Base-by-base conservation (phyloP, 2,888 invertebrate species). In the Tipula lateralis region DNA sequence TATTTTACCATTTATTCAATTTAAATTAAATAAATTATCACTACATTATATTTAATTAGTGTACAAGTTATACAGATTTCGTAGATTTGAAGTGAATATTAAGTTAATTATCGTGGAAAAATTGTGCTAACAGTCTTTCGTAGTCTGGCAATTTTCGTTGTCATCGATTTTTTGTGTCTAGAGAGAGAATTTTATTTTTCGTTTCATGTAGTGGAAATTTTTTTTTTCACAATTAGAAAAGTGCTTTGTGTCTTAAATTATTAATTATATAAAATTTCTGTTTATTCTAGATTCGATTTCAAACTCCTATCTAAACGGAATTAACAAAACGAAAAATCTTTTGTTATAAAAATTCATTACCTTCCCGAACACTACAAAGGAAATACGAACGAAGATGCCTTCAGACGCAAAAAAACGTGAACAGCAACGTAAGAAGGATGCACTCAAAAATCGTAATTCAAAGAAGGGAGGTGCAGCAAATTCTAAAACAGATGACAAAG, bases 351-450 rank as follows among this genome's bases (percentile, higher is more conserved):
- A 44, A 66, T 66, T 66, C 24, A 66, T 24, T 24, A 66, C 66
- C 24, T 66, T 9, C 66, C 19, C 16, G 16, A 50, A 50, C 16
- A n/a, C 39, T 2, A 50, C 44, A 50, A 50, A 50, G 44, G 16
- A 50, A 50, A 50, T 16, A 50, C n/a, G 16, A 81, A 16, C n/a
- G n/a, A 85, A 36, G 82, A 99, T 99, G 99, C 99, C 99, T 90
- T 99, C 99, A 88, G 99, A 99, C 91, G 95, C 98, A 39, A 99
- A 99, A 91, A 99, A 99, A 93, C 97, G 97, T 89, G 96, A 98
- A 90, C 97, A 97, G 89, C 97, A 97, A 89, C 97, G 97, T 91
- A 99, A 99, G 91, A 99, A 99, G 90, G 98, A 98, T 87, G 96
- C 97, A 84, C 95, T 96, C 3, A 96, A 95, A 89, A 94, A 93